Percentiles rank a stretch among this genome's conserved stretches.
These are phyloP conservation scores for Torymus auratus DNA, from an alignment of 2,888 invertebrate genomes.

Conservation along the genomic window DNA sequence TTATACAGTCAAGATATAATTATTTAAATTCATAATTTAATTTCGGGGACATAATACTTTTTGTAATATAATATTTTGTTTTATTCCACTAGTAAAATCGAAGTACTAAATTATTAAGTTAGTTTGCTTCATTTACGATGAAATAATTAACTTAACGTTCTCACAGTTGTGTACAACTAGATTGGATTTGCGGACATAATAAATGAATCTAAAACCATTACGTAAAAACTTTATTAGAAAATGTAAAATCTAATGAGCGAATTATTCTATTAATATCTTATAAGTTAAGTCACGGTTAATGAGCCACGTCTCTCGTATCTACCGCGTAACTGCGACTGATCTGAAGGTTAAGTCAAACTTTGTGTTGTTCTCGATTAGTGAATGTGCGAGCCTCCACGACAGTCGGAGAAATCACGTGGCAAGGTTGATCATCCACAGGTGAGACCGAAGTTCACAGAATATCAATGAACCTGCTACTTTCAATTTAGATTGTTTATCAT, in stretches of 20 bases:
- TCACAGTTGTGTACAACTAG: too few relatives aligned
- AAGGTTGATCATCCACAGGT: slow-evolving; percentile 18
- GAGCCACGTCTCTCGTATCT: neutral
- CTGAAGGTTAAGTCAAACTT: slow-evolving; percentile 24
- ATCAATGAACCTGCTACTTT: neutral
- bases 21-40: too few relatives aligned
- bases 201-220: neutral
- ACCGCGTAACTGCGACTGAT: neutral
- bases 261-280: neutral
- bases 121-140: too few relatives aligned
- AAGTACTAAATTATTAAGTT: too few relatives aligned
- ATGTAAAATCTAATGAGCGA: neutral
- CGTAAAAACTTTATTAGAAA: slow-evolving; percentile 7
- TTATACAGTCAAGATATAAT: too few relatives aligned
- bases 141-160: too few relatives aligned
- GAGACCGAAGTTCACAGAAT: slow-evolving; percentile 2
- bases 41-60: too few relatives aligned
- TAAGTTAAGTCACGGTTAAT: neutral
- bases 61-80: too few relatives aligned
- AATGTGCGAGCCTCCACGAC: neutral
- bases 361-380: neutral
- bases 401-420: slow-evolving; percentile 8
- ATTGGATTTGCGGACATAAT: too few relatives aligned
- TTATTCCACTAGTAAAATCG: too few relatives aligned
- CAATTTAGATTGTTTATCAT: too few relatives aligned